Evolutionary conservation across 2,888 invertebrate genomes (phyloP).

Genomic region (Onchidella celtica): DNA sequence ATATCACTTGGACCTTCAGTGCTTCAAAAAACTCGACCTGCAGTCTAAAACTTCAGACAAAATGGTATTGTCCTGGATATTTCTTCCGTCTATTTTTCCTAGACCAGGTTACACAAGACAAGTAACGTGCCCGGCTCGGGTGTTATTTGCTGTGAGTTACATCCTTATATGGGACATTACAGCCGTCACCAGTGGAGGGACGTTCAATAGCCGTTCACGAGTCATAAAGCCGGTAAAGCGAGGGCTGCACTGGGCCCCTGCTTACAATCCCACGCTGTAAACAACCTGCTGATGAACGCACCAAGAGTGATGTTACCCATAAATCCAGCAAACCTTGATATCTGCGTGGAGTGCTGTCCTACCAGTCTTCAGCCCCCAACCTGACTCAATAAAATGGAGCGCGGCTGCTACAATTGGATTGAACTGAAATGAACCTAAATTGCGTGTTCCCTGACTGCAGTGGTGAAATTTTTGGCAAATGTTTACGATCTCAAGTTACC

Average conservation of each 20-base stretch:
- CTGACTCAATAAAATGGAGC: constrained; percentile 21
- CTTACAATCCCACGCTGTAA: constrained; percentile 14
- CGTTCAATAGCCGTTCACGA: constrained; percentile 12
- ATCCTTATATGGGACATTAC: background rate
- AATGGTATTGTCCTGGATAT: too few species aligned
- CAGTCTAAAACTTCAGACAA: too few species aligned
- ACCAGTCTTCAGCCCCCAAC: background rate
- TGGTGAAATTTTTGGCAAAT: background rate
- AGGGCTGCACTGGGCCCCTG: constrained; percentile 3
- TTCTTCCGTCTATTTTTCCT: too few species aligned
- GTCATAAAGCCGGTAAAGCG: constrained; percentile 21
- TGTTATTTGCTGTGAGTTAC: constrained; percentile 1
- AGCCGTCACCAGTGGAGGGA: background rate
- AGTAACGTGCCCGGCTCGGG: background rate
- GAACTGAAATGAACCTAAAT: constrained; percentile 9
- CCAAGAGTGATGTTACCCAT: constrained; percentile 28
- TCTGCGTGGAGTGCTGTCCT: background rate
- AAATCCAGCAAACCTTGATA: constrained; percentile 11
- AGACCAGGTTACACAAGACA: too few species aligned
- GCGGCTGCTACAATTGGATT: background rate
- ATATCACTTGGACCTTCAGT: too few species aligned
- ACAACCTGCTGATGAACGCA: constrained; percentile 20
- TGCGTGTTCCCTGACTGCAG: constrained; percentile 3
- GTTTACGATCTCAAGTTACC: constrained; percentile 6
- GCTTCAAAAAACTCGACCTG: too few species aligned